phyloP scores from a whole-genome alignment of 2,888 invertebrate genomes.

The Yponomeuta malinellus region DNA sequence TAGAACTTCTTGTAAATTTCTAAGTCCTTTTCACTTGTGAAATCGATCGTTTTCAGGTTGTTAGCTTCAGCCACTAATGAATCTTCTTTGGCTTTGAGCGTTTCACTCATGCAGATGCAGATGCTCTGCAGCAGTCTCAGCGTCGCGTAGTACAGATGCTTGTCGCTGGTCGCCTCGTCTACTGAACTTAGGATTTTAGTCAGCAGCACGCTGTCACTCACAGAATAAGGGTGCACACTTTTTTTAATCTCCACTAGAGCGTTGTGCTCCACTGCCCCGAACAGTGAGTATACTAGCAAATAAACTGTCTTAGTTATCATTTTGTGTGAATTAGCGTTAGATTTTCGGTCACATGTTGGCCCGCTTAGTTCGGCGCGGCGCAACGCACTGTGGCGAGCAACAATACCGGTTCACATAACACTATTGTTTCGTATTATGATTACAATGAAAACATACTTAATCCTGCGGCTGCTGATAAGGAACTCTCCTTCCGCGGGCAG shows the following conservation, averaged over 20 bases:
- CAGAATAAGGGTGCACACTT: constrained; percentile 19
- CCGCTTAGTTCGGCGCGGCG: constrained; percentile 21
- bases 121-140: constrained; percentile 51
- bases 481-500: background rate
- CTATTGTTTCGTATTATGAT: constrained; percentile 11
- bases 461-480: constrained; percentile 9
- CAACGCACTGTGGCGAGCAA: constrained; percentile 2
- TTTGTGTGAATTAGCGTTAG: constrained; percentile 32
- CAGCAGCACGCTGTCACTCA: constrained; percentile 39
- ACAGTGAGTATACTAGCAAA: constrained; percentile 27
- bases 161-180: constrained; percentile 46
- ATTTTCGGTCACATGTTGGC: constrained; percentile 42
- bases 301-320: constrained; percentile 36
- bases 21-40: constrained; percentile 28
- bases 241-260: constrained; percentile 28
- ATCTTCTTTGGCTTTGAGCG: constrained; percentile 36
- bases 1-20: constrained; percentile 49
- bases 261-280: constrained; percentile 25
- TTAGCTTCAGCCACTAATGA: constrained; percentile 29
- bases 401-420: constrained; percentile 10
- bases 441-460: constrained; percentile 5
- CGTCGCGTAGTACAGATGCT: constrained; percentile 48
- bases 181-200: constrained; percentile 47
- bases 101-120: constrained; percentile 53
- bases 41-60: constrained; percentile 25